Evolutionary conservation across 92 coral and sea anemone species (phyloP).

Genomic region (Virgularia gustaviana): DNA sequence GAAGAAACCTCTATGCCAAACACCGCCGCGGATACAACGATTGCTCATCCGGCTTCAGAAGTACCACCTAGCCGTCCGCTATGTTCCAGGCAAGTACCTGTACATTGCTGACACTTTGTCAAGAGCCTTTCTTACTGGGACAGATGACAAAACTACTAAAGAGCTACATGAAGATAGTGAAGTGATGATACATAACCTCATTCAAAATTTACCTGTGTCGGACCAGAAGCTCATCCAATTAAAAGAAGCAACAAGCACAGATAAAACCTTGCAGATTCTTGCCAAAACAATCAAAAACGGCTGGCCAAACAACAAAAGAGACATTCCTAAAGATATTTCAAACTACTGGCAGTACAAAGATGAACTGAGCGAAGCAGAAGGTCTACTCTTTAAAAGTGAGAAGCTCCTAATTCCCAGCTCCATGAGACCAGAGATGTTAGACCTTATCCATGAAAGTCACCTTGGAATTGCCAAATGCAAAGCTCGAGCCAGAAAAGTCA

Average conservation of each 20-base stretch:
- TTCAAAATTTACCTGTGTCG: slow-evolving; percentile 41
- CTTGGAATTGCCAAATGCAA: slow-evolving; percentile 64
- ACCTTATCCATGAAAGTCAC: slow-evolving; percentile 54
- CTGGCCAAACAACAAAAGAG: slow-evolving; percentile 50
- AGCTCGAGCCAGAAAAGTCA: slow-evolving; percentile 46
- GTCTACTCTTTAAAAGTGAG: slow-evolving; percentile 53
- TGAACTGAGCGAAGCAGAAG: slow-evolving; percentile 53
- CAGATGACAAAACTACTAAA: slow-evolving; percentile 19
- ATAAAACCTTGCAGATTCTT: slow-evolving; percentile 48
- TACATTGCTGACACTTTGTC: slow-evolving; percentile 54
- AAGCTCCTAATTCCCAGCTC: slow-evolving; percentile 51
- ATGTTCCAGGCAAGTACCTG: slow-evolving; percentile 51
- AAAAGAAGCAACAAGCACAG: slow-evolving; percentile 40
- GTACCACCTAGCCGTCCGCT: slow-evolving; percentile 35
- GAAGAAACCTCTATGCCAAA: slow-evolving; percentile 46
- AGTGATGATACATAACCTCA: slow-evolving; percentile 62
- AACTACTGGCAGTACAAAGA: slow-evolving; percentile 51
- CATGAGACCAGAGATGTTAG: slow-evolving; percentile 49
- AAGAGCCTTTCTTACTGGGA: slow-evolving; percentile 15
- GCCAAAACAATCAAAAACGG: slow-evolving; percentile 31
- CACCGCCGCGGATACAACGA: slow-evolving; percentile 50
- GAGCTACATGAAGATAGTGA: too few species aligned
- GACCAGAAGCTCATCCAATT: slow-evolving; percentile 50
- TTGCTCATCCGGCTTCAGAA: slow-evolving; percentile 49
- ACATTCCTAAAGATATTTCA: slow-evolving; percentile 27